These are phyloP conservation scores for Peromyscus maniculatus DNA, from an alignment of 2,113 vertebrate species.

Conservation along the genomic window DNA sequence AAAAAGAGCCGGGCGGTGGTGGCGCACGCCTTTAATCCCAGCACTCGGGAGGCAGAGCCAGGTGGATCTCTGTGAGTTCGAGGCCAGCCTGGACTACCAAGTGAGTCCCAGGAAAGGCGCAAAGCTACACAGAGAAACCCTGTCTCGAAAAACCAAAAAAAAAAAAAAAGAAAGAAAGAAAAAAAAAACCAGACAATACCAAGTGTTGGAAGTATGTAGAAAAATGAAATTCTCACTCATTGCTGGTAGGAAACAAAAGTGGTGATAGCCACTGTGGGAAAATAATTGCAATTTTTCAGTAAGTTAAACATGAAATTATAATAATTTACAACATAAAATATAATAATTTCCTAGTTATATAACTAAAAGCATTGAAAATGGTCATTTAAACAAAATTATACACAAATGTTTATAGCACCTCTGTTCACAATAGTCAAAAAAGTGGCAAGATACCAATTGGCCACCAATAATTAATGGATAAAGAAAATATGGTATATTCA, in stretches of 20 bases:
- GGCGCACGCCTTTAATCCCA: too few relatives aligned
- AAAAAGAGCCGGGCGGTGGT: too few relatives aligned
- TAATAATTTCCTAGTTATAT: not conserved
- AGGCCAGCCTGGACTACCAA: too few relatives aligned
- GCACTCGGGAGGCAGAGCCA: too few relatives aligned
- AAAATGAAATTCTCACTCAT: slow-evolving; percentile 1
- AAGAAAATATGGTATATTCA: slow-evolving; percentile 12
- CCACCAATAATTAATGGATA: not conserved
- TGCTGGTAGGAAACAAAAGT: not conserved
- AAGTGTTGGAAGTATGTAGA: not conserved
- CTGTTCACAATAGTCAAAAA: not conserved
- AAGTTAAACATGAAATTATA: not conserved
- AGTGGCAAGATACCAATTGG: not conserved
- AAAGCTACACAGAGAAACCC: too few relatives aligned
- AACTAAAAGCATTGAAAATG: not conserved
- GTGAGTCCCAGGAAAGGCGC: too few relatives aligned
- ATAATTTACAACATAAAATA: not conserved
- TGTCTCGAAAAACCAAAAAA: too few relatives aligned
- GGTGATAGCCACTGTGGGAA: not conserved
- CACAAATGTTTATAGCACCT: not conserved
- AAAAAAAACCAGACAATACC: not conserved
- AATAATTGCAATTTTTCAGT: not conserved
- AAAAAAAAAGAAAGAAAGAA: too few relatives aligned
- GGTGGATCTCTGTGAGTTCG: too few relatives aligned
- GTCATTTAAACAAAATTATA: not conserved